Evolutionary conservation across 2,113 vertebrate genomes (phyloP), one percentile per base, ranked within the genome.

Genomic region (Misgurnus mizolepis): DNA sequence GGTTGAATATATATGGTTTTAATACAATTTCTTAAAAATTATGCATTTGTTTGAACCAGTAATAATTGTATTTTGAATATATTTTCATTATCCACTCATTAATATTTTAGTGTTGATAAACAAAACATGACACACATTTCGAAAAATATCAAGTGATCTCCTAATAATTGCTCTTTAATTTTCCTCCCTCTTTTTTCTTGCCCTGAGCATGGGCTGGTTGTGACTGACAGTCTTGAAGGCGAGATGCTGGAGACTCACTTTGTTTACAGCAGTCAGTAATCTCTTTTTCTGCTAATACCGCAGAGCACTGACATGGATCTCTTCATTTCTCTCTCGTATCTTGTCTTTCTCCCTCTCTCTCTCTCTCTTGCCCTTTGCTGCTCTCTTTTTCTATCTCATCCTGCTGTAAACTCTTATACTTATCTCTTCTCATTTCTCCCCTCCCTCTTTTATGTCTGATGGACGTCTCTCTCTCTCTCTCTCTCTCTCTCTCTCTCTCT

Each of bases 251-350:
- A 65, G 22, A 74, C 53, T 65, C 39, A 49, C 62, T 43, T n/a
- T 81, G 62, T 78, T 84, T 84, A 81, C 62, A 81, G 65, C 76
- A 75, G 69, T 79, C 69, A 39, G 74, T 72, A 81, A 76, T 82
- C 80, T 64, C 80, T 71, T 43, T 39, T 73, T 70, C 68, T 56
- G 68, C 50, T 73, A 81, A 84, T 81, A 69, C 79, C 10, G 71
- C 76, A 81, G 75, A 64, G 55, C 62, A 67, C 68, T 64, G 47
- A 58, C 56, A 78, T 11, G 43, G 55, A 67, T 84, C 78, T n/a
- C 5, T 81, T 61, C 39, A 43, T 58, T 76, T 69, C 56, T 69
- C 49, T 61, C 58, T n/a, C 60, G 4, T 67, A 56, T 58, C 61
- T 71, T 78, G n/a, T 67, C 60, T 70, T 47, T 72, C 68, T 72